Evolutionary conservation across 2,113 vertebrate species (phyloP).

Genomic region (Macrotus californicus): DNA sequence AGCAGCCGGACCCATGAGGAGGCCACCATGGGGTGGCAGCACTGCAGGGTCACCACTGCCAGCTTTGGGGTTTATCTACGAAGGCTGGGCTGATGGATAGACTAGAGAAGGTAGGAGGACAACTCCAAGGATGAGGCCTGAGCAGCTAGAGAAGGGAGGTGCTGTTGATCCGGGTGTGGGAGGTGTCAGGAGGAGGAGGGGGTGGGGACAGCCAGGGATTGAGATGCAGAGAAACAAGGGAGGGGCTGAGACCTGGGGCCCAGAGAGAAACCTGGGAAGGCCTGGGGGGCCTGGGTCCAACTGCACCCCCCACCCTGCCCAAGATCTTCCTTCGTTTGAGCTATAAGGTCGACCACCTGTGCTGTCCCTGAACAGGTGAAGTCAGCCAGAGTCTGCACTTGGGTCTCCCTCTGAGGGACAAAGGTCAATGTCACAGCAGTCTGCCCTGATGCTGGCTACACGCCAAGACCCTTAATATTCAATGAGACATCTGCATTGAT

Average conservation of each 20-base stretch:
- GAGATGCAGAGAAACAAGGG: background rate
- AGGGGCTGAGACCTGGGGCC: background rate
- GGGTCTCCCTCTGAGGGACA: background rate
- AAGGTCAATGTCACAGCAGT: slow-evolving; percentile 45
- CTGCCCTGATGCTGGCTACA: slow-evolving; percentile 21
- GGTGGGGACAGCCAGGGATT: too few species aligned
- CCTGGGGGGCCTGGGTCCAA: fast-evolving
- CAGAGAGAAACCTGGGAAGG: background rate
- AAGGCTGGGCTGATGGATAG: background rate
- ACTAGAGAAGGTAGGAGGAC: background rate
- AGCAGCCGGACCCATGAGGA: background rate
- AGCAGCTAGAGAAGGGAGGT: background rate
- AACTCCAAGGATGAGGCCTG: background rate
- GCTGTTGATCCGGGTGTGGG: background rate
- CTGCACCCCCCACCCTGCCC: background rate
- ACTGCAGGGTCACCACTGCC: fast-evolving
- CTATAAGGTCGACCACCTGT: background rate
- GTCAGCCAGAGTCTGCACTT: background rate
- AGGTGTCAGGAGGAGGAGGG: fast-evolving
- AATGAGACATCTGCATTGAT: slow-evolving; percentile 55
- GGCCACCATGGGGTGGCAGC: fast-evolving
- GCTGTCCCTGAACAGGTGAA: background rate
- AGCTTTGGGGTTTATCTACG: background rate
- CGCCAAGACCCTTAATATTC: slow-evolving; percentile 43
- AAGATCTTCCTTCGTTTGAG: background rate